Evolutionary conservation across 2,888 invertebrate species (phyloP).

Genomic region (Mesorhabditis belari): DNA sequence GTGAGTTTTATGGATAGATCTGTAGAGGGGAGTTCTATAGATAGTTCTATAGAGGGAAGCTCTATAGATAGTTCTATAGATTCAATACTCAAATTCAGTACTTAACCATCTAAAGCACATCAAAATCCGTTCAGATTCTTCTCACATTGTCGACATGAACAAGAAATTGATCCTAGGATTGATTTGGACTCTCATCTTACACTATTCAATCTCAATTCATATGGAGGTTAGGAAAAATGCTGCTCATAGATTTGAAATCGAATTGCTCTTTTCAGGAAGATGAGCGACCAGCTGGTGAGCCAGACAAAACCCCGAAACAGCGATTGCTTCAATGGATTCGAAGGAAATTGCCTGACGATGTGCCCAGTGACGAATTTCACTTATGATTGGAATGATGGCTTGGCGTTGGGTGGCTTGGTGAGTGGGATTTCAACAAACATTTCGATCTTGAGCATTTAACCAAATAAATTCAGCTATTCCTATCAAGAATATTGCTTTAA

Average conservation of each 20-base stretch:
- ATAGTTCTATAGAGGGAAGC: too few relatives aligned
- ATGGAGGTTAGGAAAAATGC: background rate
- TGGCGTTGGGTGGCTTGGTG: conserved; percentile 77
- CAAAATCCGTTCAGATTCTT: conserved; percentile 65
- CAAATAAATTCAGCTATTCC: background rate
- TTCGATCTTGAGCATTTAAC: background rate
- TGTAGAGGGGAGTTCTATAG: too few relatives aligned
- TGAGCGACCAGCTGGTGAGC: conserved; percentile 24
- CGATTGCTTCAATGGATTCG: conserved; percentile 79
- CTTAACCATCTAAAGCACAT: background rate
- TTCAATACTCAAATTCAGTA: too few relatives aligned
- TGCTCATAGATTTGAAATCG: conserved; percentile 1
- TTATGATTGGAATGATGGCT: conserved; percentile 81
- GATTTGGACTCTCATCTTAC: conserved; percentile 86
- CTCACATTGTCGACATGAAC: conserved; percentile 82
- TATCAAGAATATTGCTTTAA: background rate
- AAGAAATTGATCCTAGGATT: conserved; percentile 81
- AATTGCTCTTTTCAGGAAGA: conserved; percentile 11
- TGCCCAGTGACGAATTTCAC: conserved; percentile 81
- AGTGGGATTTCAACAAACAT: background rate
- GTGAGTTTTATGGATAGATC: too few relatives aligned
- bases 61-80: conserved; percentile 2
- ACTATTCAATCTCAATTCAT: conserved; percentile 75
- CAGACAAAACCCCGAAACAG: conserved; percentile 58
- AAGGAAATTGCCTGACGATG: conserved; percentile 62